These are phyloP conservation scores for Chlamydotis undulata DNA, from an alignment of 2,113 vertebrate genomes.

Conservation along the genomic window DNA sequence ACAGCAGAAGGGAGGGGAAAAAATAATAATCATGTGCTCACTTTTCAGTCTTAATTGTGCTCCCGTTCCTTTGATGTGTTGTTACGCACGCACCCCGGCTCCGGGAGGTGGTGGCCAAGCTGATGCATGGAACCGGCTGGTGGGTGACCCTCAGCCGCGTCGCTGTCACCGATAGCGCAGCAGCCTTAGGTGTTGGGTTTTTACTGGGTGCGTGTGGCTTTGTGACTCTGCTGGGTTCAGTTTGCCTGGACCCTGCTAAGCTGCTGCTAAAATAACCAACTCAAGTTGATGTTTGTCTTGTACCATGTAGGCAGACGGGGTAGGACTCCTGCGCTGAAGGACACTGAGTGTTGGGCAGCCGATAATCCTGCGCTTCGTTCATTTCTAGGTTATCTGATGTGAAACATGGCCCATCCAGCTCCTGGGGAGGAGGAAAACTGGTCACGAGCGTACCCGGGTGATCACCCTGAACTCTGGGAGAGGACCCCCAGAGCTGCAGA, in stretches of 20 bases:
- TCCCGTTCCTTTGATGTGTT: constrained; percentile 2
- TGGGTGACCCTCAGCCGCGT: not conserved
- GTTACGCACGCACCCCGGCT: not conserved
- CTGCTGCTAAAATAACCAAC: not conserved
- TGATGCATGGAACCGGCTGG: accelerated
- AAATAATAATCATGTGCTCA: constrained; percentile 74
- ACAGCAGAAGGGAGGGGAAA: constrained; percentile 60
- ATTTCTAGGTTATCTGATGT: not conserved
- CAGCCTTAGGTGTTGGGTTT: not conserved
- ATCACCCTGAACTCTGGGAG: not conserved
- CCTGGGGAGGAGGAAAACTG: not conserved
- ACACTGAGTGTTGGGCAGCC: accelerated
- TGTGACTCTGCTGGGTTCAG: not conserved
- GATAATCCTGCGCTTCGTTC: not conserved
- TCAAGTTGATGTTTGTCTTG: not conserved
- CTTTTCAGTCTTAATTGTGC: constrained; percentile 73
- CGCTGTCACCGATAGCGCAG: accelerated
- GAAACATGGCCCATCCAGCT: not conserved
- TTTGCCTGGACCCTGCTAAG: not conserved
- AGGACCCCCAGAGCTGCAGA: not conserved
- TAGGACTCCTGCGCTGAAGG: not conserved
- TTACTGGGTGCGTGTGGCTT: accelerated
- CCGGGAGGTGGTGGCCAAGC: not conserved
- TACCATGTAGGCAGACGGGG: accelerated
- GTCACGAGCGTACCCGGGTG: not conserved